phyloP scores from a whole-genome alignment of 2,888 invertebrate genomes.

The Cantharis rufa region DNA sequence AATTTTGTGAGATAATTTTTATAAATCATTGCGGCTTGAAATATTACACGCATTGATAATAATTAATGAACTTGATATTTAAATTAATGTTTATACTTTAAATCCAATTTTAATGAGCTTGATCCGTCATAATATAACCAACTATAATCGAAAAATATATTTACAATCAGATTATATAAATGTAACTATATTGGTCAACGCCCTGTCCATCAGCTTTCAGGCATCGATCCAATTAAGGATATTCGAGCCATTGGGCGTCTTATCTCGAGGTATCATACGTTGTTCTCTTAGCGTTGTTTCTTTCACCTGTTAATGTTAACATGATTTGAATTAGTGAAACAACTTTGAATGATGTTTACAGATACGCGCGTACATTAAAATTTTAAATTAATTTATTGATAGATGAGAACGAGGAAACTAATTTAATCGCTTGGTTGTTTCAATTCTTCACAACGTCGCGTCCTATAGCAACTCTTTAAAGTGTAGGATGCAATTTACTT shows the following conservation, averaged over 20 bases:
- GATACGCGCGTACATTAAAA: slow-evolving; percentile 8
- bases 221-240: slow-evolving; percentile 34
- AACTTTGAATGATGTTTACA: slow-evolving; percentile 17
- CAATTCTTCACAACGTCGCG: neutral
- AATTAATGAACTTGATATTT: neutral
- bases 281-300: slow-evolving; percentile 27
- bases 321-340: slow-evolving; percentile 32
- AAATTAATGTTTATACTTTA: neutral
- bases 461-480: neutral
- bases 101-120: slow-evolving; percentile 5
- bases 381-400: neutral
- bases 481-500: slow-evolving; percentile 8
- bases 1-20: neutral
- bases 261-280: slow-evolving; percentile 22
- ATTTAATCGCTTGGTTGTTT: slow-evolving; percentile 2
- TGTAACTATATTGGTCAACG: slow-evolving; percentile 6
- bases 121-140: slow-evolving; percentile 2
- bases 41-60: neutral
- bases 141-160: slow-evolving; percentile 1
- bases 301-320: slow-evolving; percentile 31
- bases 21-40: neutral
- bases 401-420: slow-evolving; percentile 1
- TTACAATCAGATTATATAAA: slow-evolving; percentile 3
- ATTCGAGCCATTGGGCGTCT: slow-evolving; percentile 15
- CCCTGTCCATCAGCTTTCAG: slow-evolving; percentile 30